A percentile compares a stretch with the other conserved stretches of the same genome.
These are phyloP conservation scores for Dasypogon diadema DNA, from an alignment of 2,888 invertebrate genomes.

Conservation along the genomic window DNA sequence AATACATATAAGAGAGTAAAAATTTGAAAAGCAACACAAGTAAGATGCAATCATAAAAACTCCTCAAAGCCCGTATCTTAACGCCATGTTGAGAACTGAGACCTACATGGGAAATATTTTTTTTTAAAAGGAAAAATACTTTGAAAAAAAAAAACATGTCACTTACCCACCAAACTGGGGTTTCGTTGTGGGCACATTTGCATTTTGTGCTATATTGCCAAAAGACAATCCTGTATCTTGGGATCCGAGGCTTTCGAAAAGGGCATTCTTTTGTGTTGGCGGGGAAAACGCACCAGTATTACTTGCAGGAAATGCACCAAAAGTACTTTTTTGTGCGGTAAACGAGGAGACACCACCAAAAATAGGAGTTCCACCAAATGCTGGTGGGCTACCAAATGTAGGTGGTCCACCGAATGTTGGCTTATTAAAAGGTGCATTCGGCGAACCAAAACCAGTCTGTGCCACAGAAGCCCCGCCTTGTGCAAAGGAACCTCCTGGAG, in stretches of 20 bases:
- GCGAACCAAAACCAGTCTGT: constrained; percentile 64
- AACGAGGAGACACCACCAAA: constrained; percentile 63
- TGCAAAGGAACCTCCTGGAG: constrained; percentile 58
- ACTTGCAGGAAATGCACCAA: constrained; percentile 53
- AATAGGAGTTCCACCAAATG: constrained; percentile 65
- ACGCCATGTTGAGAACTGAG: constrained; percentile 38
- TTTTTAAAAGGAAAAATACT: no score
- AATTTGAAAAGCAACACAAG: no score
- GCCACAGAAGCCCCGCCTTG: constrained; percentile 63
- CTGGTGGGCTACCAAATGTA: constrained; percentile 65
- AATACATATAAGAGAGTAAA: no score
- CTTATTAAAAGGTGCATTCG: constrained; percentile 59
- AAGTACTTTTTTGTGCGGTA: constrained; percentile 58
- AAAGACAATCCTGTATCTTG: constrained; percentile 65
- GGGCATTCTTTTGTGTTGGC: constrained; percentile 62
- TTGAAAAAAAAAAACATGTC: no score
- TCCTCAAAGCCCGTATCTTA: no score
- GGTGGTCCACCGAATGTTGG: constrained; percentile 62
- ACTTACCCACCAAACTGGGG: constrained; percentile 65
- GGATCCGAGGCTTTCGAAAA: constrained; percentile 66
- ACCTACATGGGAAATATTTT: no score
- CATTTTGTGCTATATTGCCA: constrained; percentile 66
- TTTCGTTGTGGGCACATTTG: constrained; percentile 63
- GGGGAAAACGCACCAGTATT: constrained; percentile 57
- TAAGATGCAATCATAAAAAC: no score